Conservation (phyloP, 2,888 invertebrate species). For the Strigamia maritima region DNA sequence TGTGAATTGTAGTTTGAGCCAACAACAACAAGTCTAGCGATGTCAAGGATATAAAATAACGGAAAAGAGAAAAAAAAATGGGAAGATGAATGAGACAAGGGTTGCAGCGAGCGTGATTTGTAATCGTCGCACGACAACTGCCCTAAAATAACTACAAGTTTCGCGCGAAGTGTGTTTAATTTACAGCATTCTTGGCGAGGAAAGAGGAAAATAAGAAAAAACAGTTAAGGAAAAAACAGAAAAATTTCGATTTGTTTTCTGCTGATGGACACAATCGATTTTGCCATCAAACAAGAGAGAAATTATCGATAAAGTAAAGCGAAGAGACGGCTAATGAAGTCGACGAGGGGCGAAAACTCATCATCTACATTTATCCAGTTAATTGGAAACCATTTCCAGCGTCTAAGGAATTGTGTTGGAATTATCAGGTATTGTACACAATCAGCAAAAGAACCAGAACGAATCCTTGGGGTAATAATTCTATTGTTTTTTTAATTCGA, state of each 20-base stretch:
- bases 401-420: background rate
- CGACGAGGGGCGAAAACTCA: background rate
- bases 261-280: background rate
- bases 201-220: background rate
- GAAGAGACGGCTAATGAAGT: background rate
- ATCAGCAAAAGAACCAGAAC: too few relatives aligned
- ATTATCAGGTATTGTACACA: background rate
- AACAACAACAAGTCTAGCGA: background rate
- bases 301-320: background rate
- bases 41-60: background rate
- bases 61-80: background rate
- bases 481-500: too few relatives aligned
- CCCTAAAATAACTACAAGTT: background rate
- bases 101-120: background rate
- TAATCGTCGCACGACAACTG: background rate
- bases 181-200: background rate
- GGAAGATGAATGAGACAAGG: background rate
- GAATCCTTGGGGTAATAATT: too few relatives aligned
- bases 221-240: background rate
- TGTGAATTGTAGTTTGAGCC: background rate
- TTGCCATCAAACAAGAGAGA: background rate
- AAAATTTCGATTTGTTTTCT: background rate
- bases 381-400: background rate
- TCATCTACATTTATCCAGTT: background rate
- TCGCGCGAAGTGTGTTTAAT: background rate